Evolutionary conservation across 2,888 invertebrate species (phyloP), one percentile per base, ranked within the genome.

Genomic region (Ceratothoa steindachneri): DNA sequence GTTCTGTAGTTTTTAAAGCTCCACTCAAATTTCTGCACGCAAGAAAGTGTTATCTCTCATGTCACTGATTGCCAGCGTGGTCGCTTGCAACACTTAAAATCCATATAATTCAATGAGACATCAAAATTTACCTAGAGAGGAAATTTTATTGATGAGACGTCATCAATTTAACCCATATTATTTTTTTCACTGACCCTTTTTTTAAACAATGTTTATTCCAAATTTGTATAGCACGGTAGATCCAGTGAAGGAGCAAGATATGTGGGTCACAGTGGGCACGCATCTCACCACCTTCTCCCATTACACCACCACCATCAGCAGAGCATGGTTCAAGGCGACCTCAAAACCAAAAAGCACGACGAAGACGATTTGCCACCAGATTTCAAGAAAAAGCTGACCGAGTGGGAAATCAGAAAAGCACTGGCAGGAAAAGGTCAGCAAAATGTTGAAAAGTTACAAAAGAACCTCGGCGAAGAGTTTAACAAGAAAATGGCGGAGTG

Each of bases 401-500:
- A 89, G 81, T 88, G 89, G 87, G 88, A 89, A 77, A 84, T 88
- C 30, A 88, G 89, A 87, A 87, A 88, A 81, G 88, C 88, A 0
- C 84, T 85, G 1, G 85, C 81, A 4, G 83, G 82, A 5, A 82
- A 82, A 51, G 77, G 80, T 27, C 81, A 80, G 9, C 81, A 82
- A 55, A 82, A 83, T 24, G 83, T 85, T 31, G 84, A 85, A 71
- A 86, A 86, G 71, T 82, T 86, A 28, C 85, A 85, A 80, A 83
- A 83, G 80, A 89, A 90, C 80, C 85, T 93, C 12, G 90, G 91
- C 27, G 91, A 93, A 75, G 93, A 94, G 82, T 93, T 93, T 83
- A 87, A 90, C 41, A 90, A 90, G 82, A 93, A 91, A 85, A 88
- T 93, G 86, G 91, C 93, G 82, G 91, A 91, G 85, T 94, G 94